phyloP scores from a whole-genome alignment of 2,888 invertebrate genomes.

The Imbricaverruca yamaguchii region DNA sequence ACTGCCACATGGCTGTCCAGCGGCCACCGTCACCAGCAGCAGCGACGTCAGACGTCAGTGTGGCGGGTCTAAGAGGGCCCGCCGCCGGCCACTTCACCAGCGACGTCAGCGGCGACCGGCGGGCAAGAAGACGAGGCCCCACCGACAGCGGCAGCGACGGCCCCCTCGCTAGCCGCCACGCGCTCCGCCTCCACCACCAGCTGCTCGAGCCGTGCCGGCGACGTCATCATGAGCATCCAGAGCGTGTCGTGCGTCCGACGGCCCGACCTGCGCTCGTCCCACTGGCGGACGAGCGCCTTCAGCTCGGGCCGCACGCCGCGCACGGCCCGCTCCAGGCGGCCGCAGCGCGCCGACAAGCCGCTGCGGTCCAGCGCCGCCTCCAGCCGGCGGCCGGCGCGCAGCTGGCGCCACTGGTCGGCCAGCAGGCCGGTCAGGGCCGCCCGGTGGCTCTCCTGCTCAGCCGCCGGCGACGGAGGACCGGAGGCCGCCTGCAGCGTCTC shows the following conservation, averaged over 20 bases:
- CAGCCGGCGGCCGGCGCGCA: conserved; percentile 2
- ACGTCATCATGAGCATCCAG: conserved; percentile 9
- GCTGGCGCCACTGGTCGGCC: neutral
- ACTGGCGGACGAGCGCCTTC: conserved; percentile 12
- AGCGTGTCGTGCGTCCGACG: conserved; percentile 4
- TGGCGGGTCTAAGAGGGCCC: too few species aligned
- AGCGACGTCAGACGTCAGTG: too few species aligned
- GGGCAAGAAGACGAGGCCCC: conserved; percentile 30
- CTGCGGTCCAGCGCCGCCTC: conserved; percentile 24
- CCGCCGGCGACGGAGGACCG: conserved; percentile 57
- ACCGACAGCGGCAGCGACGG: conserved; percentile 24
- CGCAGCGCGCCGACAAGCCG: neutral
- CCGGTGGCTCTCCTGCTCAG: neutral
- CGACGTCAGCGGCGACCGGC: too few species aligned
- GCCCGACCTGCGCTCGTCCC: neutral
- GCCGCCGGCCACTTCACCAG: too few species aligned
- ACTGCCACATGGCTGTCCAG: too few species aligned
- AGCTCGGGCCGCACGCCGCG: conserved; percentile 15
- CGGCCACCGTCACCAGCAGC: too few species aligned
- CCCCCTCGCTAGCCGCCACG: neutral
- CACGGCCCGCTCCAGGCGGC: neutral
- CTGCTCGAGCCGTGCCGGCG: neutral
- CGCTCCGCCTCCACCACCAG: neutral
- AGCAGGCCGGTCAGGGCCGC: neutral
- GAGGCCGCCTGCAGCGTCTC: conserved; percentile 96